phyloP scores from a whole-genome alignment of 2,888 invertebrate genomes.

The Trachelus troglodyta region DNA sequence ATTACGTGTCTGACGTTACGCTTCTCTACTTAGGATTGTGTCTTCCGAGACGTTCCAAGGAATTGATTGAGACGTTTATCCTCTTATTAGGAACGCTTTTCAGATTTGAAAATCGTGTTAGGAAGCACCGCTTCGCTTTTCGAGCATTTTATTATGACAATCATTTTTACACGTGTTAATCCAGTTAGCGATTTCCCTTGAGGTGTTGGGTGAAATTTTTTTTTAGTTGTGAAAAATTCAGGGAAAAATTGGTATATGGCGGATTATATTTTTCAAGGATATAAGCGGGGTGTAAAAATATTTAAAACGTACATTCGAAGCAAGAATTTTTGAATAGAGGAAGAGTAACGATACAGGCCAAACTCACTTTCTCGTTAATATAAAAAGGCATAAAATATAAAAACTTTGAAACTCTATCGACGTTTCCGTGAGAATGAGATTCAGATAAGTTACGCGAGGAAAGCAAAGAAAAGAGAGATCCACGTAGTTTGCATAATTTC shows the following conservation, averaged over 20 bases:
- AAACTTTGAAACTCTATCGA: background rate
- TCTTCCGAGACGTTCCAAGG: background rate
- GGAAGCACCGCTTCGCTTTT: background rate
- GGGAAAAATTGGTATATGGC: background rate
- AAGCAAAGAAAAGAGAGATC: conserved; percentile 18
- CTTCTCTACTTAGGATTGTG: background rate
- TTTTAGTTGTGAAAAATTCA: background rate
- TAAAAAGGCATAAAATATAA: background rate
- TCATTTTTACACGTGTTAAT: background rate
- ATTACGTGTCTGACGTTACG: background rate
- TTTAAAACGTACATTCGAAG: background rate
- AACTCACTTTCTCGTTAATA: background rate
- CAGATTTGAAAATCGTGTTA: background rate
- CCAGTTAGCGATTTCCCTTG: background rate
- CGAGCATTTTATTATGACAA: background rate
- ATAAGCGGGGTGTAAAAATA: background rate
- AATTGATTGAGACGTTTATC: background rate
- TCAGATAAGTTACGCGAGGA: conserved; percentile 11
- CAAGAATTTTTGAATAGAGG: background rate
- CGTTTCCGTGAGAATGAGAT: background rate
- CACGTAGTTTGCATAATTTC: conserved; percentile 40
- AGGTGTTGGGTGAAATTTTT: background rate
- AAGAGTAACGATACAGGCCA: background rate
- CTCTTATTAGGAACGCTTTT: background rate
- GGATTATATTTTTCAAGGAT: background rate